phyloP scores from a whole-genome alignment of 1,140 invertebrate species.

The Solenopsis fugax region DNA sequence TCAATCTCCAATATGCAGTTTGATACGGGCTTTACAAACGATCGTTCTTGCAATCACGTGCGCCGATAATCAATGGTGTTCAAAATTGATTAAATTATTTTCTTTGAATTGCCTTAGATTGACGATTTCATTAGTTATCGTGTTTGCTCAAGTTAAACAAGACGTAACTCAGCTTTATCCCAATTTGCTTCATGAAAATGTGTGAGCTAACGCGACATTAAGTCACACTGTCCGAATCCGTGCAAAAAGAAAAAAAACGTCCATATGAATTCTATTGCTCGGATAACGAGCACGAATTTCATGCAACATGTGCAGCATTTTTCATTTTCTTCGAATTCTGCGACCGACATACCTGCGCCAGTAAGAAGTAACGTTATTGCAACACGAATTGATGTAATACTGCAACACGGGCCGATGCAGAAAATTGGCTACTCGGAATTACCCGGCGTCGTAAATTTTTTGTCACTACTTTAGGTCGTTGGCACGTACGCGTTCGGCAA shows the following conservation, averaged over 20 bases:
- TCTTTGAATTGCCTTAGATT: not conserved
- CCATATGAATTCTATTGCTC: constrained; percentile 15
- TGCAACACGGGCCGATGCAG: not conserved
- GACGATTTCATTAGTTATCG: not conserved
- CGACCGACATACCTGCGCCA: not conserved
- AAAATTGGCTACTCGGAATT: constrained; percentile 10
- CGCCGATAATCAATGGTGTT: not conserved
- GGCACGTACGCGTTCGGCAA: not conserved
- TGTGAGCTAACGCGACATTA: not conserved
- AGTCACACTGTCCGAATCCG: not conserved
- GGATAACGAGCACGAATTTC: not conserved
- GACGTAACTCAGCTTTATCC: not conserved
- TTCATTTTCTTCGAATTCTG: not conserved
- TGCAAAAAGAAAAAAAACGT: not conserved
- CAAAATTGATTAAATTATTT: not conserved
- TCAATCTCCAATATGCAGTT: too few species aligned
- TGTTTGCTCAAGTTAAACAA: not conserved
- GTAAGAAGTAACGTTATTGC: constrained; percentile 6
- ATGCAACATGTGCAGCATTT: not conserved
- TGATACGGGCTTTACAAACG: not conserved
- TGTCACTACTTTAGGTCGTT: not conserved
- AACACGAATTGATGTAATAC: not conserved
- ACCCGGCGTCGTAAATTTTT: constrained; percentile 3
- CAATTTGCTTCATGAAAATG: not conserved
- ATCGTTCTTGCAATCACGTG: not conserved